A percentile compares a stretch with the other conserved stretches of the same genome.
Conservation (phyloP, 2,888 invertebrate species). For the Cerastoderma edule region DNA sequence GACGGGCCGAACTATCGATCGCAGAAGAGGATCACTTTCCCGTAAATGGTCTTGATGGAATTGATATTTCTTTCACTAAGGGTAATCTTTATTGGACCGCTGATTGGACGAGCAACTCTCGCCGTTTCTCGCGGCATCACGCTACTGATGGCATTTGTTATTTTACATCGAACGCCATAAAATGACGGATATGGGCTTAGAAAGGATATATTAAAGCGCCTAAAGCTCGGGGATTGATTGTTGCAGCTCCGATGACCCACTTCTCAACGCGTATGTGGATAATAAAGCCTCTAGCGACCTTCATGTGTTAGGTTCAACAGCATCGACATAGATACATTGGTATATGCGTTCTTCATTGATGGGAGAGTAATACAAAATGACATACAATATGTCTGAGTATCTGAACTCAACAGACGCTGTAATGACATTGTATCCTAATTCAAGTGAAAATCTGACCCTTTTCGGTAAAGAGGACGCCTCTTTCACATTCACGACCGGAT, state of each 20-base stretch:
- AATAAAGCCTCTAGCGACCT: not conserved
- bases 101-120: constrained; percentile 8
- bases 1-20: constrained; percentile 2
- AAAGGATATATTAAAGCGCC: not conserved
- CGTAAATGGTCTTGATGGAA: constrained; percentile 21
- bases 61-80: constrained; percentile 14
- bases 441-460: not conserved
- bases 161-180: constrained; percentile 5
- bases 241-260: not conserved
- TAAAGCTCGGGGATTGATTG: not conserved
- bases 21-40: not conserved
- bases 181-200: constrained; percentile 18
- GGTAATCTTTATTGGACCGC: not conserved
- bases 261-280: not conserved
- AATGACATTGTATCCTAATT: not conserved
- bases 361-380: not conserved
- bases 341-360: not conserved
- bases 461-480: not conserved
- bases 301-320: not conserved
- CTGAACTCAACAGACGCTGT: constrained; percentile 5
- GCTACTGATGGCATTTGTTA: too few species aligned
- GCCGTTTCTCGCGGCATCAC: not conserved
- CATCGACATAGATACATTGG: not conserved
- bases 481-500: constrained; percentile 7
- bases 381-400: not conserved